Percentiles rank a stretch among this genome's conserved stretches.
phyloP scores from a whole-genome alignment of 2,797 vertebrate species.

The Enteromius unitaeniatus region DNA sequence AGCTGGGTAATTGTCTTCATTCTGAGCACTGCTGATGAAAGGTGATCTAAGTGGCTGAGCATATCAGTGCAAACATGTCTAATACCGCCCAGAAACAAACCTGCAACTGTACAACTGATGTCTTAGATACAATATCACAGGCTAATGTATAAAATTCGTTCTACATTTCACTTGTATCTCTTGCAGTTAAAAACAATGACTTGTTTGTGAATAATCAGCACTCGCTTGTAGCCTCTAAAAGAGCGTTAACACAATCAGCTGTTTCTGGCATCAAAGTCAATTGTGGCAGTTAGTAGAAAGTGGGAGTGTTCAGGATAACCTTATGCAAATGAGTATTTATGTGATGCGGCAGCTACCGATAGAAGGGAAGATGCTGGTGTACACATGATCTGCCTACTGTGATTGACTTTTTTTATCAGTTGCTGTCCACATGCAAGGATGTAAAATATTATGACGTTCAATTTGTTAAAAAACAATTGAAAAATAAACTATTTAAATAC shows the following conservation, averaged over 20 bases:
- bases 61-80: slow-evolving; percentile 40
- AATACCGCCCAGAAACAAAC: slow-evolving; percentile 47
- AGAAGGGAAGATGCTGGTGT: neutral
- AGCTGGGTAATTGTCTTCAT: slow-evolving; percentile 17
- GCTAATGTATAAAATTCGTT: slow-evolving; percentile 61
- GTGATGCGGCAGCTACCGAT: neutral
- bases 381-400: neutral
- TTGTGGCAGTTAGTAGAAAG: neutral
- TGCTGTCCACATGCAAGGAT: neutral
- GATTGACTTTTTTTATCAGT: neutral
- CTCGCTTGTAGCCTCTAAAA: slow-evolving; percentile 9
- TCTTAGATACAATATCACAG: slow-evolving; percentile 50
- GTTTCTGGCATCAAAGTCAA: neutral
- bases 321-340: neutral
- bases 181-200: slow-evolving; percentile 45
- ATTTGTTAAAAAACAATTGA: neutral
- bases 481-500: neutral
- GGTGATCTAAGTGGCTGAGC: slow-evolving; percentile 2
- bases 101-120: slow-evolving; percentile 36
- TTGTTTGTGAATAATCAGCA: slow-evolving; percentile 2
- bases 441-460: neutral
- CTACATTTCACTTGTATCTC: slow-evolving; percentile 1
- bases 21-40: slow-evolving; percentile 10
- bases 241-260: slow-evolving; percentile 6
- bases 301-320: neutral